A percentile compares a stretch with the other conserved stretches of the same genome.
These are phyloP conservation scores for Agonopterix subpropinquella DNA, from an alignment of 2,888 invertebrate species.

Conservation along the genomic window DNA sequence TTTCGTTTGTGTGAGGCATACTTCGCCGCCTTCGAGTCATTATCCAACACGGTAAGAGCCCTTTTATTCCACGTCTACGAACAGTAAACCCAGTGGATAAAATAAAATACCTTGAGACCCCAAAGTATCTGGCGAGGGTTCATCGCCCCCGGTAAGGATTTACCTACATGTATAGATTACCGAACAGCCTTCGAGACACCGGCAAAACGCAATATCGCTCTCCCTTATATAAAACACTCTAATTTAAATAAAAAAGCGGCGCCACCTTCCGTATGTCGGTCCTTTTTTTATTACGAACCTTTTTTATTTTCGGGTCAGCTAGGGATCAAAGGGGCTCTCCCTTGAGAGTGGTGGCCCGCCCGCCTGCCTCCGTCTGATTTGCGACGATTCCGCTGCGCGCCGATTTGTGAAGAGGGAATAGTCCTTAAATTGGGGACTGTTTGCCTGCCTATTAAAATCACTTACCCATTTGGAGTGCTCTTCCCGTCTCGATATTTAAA, in stretches of 20 bases:
- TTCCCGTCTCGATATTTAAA: constrained; percentile 29
- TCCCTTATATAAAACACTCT: constrained; percentile 74
- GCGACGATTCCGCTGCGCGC: constrained; percentile 64
- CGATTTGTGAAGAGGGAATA: constrained; percentile 73
- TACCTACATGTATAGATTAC: constrained; percentile 57
- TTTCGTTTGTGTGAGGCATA: constrained; percentile 12
- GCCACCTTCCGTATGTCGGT: constrained; percentile 76
- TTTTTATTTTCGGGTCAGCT: constrained; percentile 76
- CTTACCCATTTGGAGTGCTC: constrained; percentile 51
- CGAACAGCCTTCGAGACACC: constrained; percentile 60
- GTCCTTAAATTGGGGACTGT: constrained; percentile 65
- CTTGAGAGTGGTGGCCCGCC: constrained; percentile 43
- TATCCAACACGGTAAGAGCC: constrained; percentile 19
- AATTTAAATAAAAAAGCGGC: constrained; percentile 76
- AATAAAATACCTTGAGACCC: constrained; percentile 42
- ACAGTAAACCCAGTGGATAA: constrained; percentile 33
- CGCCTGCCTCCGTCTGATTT: constrained; percentile 61
- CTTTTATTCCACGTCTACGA: constrained; percentile 28
- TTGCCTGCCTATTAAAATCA: constrained; percentile 71
- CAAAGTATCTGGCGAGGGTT: constrained; percentile 48
- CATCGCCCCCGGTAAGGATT: constrained; percentile 45
- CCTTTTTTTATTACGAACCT: constrained; percentile 73
- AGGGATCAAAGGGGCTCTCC: constrained; percentile 73
- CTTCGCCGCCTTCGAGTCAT: constrained; percentile 19
- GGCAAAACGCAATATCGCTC: constrained; percentile 73